Evolutionary conservation across 2,797 vertebrate species (phyloP), one percentile per base, ranked within the genome.

Genomic region (Lutjanus campechanus): DNA sequence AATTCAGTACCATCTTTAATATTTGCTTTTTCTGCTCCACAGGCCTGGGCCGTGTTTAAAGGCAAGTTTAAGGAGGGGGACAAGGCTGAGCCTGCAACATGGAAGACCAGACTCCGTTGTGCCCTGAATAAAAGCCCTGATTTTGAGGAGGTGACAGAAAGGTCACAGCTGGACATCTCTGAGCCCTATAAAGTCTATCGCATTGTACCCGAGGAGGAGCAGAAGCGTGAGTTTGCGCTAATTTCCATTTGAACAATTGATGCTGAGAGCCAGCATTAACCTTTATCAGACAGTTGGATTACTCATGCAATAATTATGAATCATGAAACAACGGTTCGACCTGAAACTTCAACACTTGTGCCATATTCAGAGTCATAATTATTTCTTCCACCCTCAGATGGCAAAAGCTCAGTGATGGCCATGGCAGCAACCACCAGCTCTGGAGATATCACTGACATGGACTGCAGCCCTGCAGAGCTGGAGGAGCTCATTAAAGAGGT

Each of bases 11-110:
- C 1, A 44, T 29, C 1, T 41, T 55, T 64, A 68, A 69, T 16
- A 7, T 29, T 1, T 59, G 0, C 0, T 17, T 17, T 77, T 19
- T 56, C 20, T 60, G 22, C 41, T 73, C 79, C 81, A 40, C 77
- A 99, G 98, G 98, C 98, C 25, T 99, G 98, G 98, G 98, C 98
- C 19, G 95, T 99, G 77, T 99, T 99, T 92, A 99, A 99, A 93
- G 98, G 98, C 66, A 99, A 99, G 90, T 99, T 97, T 94, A 99
- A 99, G 84, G 98, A 99, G 73, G 98, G 98, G 0, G 98, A 99
- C 78, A 98, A 98, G 85, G 98, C 98, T 0, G 98, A 99, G 61
- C 98, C 98, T 0, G 98, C 98, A 29, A 99, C 98, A 0, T 99
- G 98, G 98, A 99, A 99, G 94, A 99, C 98, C 0, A 96, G 98